phyloP scores from a whole-genome alignment of 1,140 invertebrate species.

The Heterodera carotae region DNA sequence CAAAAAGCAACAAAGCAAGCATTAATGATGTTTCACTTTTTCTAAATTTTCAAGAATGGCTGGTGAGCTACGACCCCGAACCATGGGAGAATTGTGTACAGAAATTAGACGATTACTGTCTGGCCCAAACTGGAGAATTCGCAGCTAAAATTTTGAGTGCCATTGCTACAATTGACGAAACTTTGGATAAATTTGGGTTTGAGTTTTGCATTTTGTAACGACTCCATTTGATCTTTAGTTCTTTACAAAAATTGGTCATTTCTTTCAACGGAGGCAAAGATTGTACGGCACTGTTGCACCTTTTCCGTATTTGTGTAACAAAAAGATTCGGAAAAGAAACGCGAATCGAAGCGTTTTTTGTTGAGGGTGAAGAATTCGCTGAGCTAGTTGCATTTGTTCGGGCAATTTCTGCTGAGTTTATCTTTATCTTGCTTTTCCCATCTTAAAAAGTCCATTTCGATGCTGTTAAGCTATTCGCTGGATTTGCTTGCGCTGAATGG shows the following conservation, averaged over 20 bases:
- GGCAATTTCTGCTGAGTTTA: slow-evolving; percentile 29
- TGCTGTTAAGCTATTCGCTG: slow-evolving; percentile 41
- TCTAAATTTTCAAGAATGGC: slow-evolving; percentile 59
- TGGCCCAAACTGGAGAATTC: slow-evolving; percentile 26
- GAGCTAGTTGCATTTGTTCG: slow-evolving; percentile 34
- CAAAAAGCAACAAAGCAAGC: too few species aligned
- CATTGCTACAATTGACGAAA: slow-evolving; percentile 41
- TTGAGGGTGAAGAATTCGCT: slow-evolving; percentile 39
- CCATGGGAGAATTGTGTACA: slow-evolving; percentile 61
- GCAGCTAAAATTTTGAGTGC: slow-evolving; percentile 36
- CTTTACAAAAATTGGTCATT: slow-evolving; percentile 70
- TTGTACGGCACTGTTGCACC: slow-evolving; percentile 69
- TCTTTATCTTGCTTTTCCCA: slow-evolving; percentile 8
- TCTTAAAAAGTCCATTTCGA: slow-evolving; percentile 15
- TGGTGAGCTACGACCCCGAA: slow-evolving; percentile 66
- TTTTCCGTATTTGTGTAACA: slow-evolving; percentile 41
- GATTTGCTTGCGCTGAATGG: slow-evolving; percentile 41
- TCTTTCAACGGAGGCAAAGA: slow-evolving; percentile 97
- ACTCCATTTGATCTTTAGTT: not conserved
- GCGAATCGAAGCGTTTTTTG: slow-evolving; percentile 32
- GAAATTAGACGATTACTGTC: slow-evolving; percentile 51
- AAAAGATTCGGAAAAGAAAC: slow-evolving; percentile 37
- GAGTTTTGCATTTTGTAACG: not conserved
- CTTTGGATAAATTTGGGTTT: slow-evolving; percentile 43
- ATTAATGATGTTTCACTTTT: slow-evolving; percentile 60